Conservation (phyloP, 2,797 vertebrate genomes). For the Nannoperca australis region DNA sequence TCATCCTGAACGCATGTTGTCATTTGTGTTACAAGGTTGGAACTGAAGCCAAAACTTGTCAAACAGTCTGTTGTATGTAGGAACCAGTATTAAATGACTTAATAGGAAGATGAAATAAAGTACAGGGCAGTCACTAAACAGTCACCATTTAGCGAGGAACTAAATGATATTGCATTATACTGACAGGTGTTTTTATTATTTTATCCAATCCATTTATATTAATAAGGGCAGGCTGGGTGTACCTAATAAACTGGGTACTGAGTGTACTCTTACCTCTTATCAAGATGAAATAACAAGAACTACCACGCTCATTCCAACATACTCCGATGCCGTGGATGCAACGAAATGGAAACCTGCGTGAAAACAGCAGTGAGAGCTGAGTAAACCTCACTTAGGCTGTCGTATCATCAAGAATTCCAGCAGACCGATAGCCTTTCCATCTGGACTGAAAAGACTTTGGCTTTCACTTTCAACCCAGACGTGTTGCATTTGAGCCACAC, state of each 20-base stretch:
- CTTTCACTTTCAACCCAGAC: neutral
- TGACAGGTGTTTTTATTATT: neutral
- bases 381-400: neutral
- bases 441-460: neutral
- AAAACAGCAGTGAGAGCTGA: conserved; percentile 3
- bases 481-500: neutral
- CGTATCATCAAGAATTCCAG: neutral
- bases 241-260: neutral
- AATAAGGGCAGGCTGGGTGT: neutral
- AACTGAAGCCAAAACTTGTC: neutral
- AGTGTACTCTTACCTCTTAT: neutral
- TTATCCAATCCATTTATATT: neutral
- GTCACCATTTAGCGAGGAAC: neutral
- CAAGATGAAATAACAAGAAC: neutral
- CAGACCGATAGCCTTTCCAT: neutral
- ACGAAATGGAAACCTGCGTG: neutral
- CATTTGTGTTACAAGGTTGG: neutral
- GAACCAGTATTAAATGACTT: neutral
- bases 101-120: neutral
- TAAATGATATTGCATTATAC: too few relatives aligned
- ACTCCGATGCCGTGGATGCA: neutral
- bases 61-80: neutral
- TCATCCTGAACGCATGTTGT: neutral
- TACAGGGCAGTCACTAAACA: neutral
- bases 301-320: neutral